These are phyloP conservation scores for Enteromius treurensis DNA, from an alignment of 2,797 vertebrate species.

Conservation along the genomic window DNA sequence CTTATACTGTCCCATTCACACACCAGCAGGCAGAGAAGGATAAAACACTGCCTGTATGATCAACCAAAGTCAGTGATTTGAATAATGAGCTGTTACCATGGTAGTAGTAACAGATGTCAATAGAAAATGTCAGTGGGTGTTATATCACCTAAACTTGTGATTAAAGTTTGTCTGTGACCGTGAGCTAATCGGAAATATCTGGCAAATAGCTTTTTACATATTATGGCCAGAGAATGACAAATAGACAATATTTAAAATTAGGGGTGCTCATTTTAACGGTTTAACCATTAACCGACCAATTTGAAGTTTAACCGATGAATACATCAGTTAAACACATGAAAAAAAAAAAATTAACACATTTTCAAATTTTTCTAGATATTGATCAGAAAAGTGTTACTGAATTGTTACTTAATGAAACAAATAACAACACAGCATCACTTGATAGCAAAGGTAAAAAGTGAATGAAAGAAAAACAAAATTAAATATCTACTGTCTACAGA, in stretches of 20 bases:
- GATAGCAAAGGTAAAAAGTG: not conserved
- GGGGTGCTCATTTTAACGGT: too few relatives aligned
- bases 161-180: not conserved
- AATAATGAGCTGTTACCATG: not conserved
- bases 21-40: not conserved
- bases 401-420: too few relatives aligned
- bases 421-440: not conserved
- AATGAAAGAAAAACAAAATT: not conserved
- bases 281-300: too few relatives aligned
- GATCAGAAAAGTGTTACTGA: too few relatives aligned
- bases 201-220: not conserved
- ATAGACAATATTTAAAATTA: not conserved
- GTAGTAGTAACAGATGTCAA: not conserved
- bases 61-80: not conserved
- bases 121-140: not conserved
- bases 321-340: too few relatives aligned
- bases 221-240: not conserved
- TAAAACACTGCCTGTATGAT: not conserved
- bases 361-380: not conserved
- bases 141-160: not conserved
- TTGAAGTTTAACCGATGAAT: too few relatives aligned
- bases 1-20: not conserved
- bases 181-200: not conserved
- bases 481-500: not conserved
- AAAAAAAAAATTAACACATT: not conserved